Base-by-base conservation (phyloP, 1,140 invertebrate species). In the Microplitis mediator region DNA sequence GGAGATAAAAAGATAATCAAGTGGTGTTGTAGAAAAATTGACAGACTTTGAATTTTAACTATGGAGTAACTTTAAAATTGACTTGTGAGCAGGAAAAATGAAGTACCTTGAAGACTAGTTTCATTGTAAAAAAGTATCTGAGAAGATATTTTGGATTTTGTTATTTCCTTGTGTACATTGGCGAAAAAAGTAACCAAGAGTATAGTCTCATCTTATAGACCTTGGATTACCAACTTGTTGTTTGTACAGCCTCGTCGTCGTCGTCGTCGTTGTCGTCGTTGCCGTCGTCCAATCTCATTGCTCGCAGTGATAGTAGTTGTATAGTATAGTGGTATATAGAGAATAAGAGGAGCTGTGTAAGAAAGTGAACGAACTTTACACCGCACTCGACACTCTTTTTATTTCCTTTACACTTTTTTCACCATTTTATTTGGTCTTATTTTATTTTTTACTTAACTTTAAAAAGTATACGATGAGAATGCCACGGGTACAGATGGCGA, bases 191-290 rank as follows among this genome's bases (percentile, higher is more conserved):
- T 50, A 68, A 68, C 14, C 32, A 54, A 52, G 39, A 34, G n/a
- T 31, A 52, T 58, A 65, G 14, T 62, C 50, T n/a, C 56, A 69
- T 56, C 56, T 45, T 50, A 35, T 64, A 65, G 62, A 71, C 62
- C 61, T 52, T 65, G 69, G 69, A 71, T 71, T 71, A 71, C 69
- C 69, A 71, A 71, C 69, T 71, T 71, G 69, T 70, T 70, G 69
- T 71, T 71, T 63, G 69, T 63, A 62, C 62, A 65, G 62, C 9
- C 62, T 65, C 45, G 61, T 36, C 45, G 32, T 36, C 45, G 51
- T 71, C 61, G 61, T 23, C 9, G 50, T 65, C 31, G 61, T 23
- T 2, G 50, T 65, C 31, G 51, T 71, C 61, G 61, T 65, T 31
- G 61, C n/a, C 45, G 32, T 36, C 45, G 51, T 71, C 61, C 61